These are phyloP conservation scores for Drosophila prosaltans DNA, from an alignment of 1,140 invertebrate species.

Conservation along the genomic window DNA sequence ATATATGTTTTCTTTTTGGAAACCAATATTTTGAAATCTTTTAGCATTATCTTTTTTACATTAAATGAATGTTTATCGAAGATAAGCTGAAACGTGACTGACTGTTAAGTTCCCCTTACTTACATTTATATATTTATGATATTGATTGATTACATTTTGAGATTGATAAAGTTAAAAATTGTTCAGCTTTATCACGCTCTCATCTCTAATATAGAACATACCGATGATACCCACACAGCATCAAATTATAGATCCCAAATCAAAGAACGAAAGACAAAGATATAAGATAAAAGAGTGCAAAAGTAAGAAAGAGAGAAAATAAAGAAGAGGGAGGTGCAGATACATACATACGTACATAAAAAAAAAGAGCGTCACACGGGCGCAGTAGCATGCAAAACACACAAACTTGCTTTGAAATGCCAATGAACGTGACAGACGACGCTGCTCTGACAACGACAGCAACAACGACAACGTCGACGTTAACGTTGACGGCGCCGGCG, in stretches of 20 bases:
- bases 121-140: neutral
- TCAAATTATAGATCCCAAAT: conserved; percentile 3
- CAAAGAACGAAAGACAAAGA: conserved; percentile 1
- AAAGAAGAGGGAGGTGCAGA: neutral
- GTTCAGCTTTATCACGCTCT: neutral
- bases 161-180: neutral
- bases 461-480: conserved; percentile 20
- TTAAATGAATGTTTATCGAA: neutral
- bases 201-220: conserved; percentile 14
- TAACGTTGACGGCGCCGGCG: conserved; percentile 31
- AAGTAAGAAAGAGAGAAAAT: neutral
- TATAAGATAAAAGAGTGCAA: neutral
- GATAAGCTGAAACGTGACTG: neutral
- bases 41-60: neutral
- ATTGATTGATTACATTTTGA: neutral
- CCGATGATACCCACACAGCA: neutral
- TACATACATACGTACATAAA: neutral
- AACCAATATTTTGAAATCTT: too few relatives aligned
- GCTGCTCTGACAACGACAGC: conserved; percentile 19
- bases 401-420: conserved; percentile 62
- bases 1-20: too few relatives aligned
- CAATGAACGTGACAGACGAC: conserved; percentile 62
- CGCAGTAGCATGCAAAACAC: conserved; percentile 56
- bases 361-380: conserved; percentile 34
- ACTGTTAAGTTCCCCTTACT: neutral